These are phyloP conservation scores for Napeogenes sylphis DNA, from an alignment of 2,888 invertebrate genomes.

Conservation along the genomic window DNA sequence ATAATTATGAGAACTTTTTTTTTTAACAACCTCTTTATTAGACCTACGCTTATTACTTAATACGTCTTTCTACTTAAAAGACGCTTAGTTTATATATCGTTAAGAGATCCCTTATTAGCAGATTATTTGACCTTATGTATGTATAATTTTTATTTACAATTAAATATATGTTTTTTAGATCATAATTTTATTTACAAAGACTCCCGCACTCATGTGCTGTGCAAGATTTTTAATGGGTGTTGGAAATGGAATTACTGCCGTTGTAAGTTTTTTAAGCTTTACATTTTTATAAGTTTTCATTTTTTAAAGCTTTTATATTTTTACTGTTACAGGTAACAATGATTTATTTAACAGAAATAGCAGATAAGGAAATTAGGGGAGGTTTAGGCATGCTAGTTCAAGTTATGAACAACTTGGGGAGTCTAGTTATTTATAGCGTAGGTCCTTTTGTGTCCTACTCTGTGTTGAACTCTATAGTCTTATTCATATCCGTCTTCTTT, in stretches of 20 bases:
- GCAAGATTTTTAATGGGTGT: constrained; percentile 73
- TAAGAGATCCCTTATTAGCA: no score
- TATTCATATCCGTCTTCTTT: constrained; percentile 68
- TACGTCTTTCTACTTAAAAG: no score
- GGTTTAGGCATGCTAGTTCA: constrained; percentile 69
- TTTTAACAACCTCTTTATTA: no score
- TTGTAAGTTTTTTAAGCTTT: constrained; percentile 50
- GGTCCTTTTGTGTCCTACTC: constrained; percentile 72
- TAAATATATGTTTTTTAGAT: constrained; percentile 43
- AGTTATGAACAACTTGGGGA: constrained; percentile 70
- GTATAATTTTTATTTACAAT: background rate
- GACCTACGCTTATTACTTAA: no score
- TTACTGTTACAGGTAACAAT: constrained; percentile 63
- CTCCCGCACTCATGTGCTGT: constrained; percentile 69
- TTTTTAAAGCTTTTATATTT: background rate
- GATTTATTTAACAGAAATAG: constrained; percentile 74
- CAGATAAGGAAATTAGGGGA: constrained; percentile 72
- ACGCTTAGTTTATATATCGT: no score
- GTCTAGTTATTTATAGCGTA: constrained; percentile 61
- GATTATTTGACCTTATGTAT: no score
- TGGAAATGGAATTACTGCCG: constrained; percentile 73
- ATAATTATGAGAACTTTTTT: no score
- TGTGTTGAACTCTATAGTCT: constrained; percentile 61
- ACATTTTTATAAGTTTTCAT: background rate
- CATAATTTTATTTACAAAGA: constrained; percentile 65